Percentiles rank a stretch among this genome's conserved stretches.
phyloP scores from a whole-genome alignment of 2,113 vertebrate species.

The Daphoenositta chrysoptera region DNA sequence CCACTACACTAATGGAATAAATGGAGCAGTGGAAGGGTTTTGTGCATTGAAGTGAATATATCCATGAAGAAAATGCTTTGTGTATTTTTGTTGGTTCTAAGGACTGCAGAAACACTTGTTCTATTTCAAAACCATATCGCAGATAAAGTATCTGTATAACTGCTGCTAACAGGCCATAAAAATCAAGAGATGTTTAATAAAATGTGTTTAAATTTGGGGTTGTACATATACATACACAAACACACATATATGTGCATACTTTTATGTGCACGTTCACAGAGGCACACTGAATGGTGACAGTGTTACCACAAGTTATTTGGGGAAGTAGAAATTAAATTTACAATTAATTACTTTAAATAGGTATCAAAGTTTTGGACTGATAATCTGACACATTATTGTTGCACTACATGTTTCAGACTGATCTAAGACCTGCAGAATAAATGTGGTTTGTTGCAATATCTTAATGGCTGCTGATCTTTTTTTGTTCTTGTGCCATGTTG shows the following conservation, averaged over 20 bases:
- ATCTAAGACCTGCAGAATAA: neutral
- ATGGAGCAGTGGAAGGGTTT: neutral
- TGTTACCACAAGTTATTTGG: neutral
- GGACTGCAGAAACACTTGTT: neutral
- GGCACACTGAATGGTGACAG: neutral
- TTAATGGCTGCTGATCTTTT: neutral
- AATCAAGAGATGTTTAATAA: neutral
- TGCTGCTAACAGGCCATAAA: neutral
- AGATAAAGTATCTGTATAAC: neutral
- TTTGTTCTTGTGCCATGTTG: neutral
- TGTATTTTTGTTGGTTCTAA: neutral
- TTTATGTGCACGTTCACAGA: neutral
- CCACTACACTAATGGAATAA: conserved; percentile 37
- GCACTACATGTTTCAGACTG: neutral
- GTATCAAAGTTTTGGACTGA: neutral
- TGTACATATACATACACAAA: neutral
- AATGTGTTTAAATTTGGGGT: neutral
- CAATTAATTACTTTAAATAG: neutral
- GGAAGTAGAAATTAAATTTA: neutral
- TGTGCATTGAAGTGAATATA: conserved; percentile 1
- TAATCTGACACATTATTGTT: neutral
- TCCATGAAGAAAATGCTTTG: neutral
- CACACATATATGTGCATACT: neutral
- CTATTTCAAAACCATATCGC: neutral
- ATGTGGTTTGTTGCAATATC: neutral